phyloP scores from a whole-genome alignment of 2,113 vertebrate genomes.

The Emydocephalus ijimae region DNA sequence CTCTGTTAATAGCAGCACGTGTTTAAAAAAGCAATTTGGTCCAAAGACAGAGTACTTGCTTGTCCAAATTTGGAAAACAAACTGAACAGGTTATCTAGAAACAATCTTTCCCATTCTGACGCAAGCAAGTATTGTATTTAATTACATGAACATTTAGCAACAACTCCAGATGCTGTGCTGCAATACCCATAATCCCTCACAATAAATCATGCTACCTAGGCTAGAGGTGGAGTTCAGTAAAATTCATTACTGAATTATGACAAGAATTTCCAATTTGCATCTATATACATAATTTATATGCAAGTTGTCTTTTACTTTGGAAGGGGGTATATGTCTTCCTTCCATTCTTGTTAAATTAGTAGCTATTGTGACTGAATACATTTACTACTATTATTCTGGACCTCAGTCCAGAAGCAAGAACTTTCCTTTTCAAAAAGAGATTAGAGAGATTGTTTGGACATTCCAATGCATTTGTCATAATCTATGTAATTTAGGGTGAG shows the following conservation, averaged over 20 bases:
- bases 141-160: not conserved
- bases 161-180: not conserved
- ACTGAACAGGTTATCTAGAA: not conserved
- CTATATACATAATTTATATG: not conserved
- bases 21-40: not conserved
- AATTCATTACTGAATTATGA: not conserved
- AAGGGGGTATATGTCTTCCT: not conserved
- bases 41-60: not conserved
- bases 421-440: not conserved
- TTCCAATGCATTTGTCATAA: not conserved
- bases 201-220: not conserved
- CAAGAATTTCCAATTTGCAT: not conserved
- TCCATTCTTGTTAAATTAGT: not conserved
- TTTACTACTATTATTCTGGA: not conserved
- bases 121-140: not conserved
- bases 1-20: not conserved
- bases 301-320: not conserved
- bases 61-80: not conserved
- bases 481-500: not conserved
- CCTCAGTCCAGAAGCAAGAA: not conserved
- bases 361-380: not conserved
- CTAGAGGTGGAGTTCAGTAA: not conserved
- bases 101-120: not conserved
- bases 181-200: not conserved
- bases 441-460: not conserved